Base-by-base conservation (phyloP, 2,797 vertebrate genomes). In the Pterois miles region DNA sequence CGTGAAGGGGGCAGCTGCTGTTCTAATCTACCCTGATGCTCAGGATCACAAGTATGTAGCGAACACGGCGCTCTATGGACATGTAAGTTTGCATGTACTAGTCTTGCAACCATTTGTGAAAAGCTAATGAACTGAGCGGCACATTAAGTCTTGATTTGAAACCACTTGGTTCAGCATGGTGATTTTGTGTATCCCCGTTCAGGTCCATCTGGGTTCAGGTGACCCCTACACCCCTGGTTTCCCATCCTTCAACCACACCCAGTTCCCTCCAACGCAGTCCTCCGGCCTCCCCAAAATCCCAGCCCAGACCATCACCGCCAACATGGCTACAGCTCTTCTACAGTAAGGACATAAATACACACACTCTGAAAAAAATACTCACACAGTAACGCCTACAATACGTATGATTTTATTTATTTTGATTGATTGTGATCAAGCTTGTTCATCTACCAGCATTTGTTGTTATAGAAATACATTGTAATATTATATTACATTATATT, bases 221-320 rank as follows among this genome's bases (percentile, higher is more conserved):
- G 98, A 99, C 72, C 98, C 98, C 10, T 98, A 94, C 76, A 99
- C 98, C 0, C 98, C 98, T 12, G 98, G 98, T 11, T 99, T 99
- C 56, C 98, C 98, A 8, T 99, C 98, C 36, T 98, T 99, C 89
- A 97, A 98, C 87, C 96, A 98, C 74, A 99, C 97, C 8, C 97
- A 97, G 85, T 99, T 99, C 71, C 94, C 96, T 14, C 96, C 97
- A 0, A 91, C 93, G 16, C 71, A 65, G 50, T 99, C 97, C 0
- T 97, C 97, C 1, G 98, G 97, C 13, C 94, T 99, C 1, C 97
- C 97, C 4, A 40, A 25, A 38, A 97, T 99, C 81, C 95, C 92
- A 43, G 98, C 98, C 22, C 98, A 99, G 88, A 97, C 97, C 0
- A 95, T 99, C 91, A 96, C 96, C 0, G 87, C 91, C 25, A 18